phyloP scores from a whole-genome alignment of 2,797 vertebrate genomes.

The Gastrophryne carolinensis region DNA sequence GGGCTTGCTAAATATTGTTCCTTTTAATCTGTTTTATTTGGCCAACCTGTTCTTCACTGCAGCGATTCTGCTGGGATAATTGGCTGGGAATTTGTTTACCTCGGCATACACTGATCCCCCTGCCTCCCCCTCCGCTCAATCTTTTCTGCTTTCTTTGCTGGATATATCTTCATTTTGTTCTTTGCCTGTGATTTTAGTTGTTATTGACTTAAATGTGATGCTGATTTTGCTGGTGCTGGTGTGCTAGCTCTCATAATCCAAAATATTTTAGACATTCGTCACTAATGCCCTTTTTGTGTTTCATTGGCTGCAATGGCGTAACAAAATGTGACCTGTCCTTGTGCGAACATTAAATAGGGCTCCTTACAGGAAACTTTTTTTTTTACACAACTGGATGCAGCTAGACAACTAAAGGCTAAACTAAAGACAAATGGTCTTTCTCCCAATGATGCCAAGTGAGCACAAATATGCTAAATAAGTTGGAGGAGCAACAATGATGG shows the following conservation, averaged over 20 bases:
- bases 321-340: no score
- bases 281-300: background rate
- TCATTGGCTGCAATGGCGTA: no score
- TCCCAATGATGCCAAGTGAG: no score
- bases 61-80: slow-evolving; percentile 52
- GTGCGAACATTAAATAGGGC: no score
- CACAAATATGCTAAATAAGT: no score
- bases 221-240: background rate
- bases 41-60: slow-evolving; percentile 32
- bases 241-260: background rate
- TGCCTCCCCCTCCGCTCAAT: background rate
- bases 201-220: background rate
- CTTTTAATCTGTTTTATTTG: slow-evolving; percentile 48
- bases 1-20: slow-evolving; percentile 45
- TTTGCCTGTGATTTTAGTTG: slow-evolving; percentile 9
- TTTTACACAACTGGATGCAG: no score
- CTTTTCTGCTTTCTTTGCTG: slow-evolving; percentile 16
- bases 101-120: slow-evolving; percentile 9
- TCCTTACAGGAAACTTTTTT: no score
- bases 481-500: no score
- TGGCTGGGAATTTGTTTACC: slow-evolving; percentile 54
- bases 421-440: no score
- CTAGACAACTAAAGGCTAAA: no score
- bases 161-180: slow-evolving; percentile 22
- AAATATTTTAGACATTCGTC: slow-evolving; percentile 8